Evolutionary conservation across 2,113 vertebrate genomes (phyloP), one percentile per base, ranked within the genome.

Genomic region (Cardinalis cardinalis): DNA sequence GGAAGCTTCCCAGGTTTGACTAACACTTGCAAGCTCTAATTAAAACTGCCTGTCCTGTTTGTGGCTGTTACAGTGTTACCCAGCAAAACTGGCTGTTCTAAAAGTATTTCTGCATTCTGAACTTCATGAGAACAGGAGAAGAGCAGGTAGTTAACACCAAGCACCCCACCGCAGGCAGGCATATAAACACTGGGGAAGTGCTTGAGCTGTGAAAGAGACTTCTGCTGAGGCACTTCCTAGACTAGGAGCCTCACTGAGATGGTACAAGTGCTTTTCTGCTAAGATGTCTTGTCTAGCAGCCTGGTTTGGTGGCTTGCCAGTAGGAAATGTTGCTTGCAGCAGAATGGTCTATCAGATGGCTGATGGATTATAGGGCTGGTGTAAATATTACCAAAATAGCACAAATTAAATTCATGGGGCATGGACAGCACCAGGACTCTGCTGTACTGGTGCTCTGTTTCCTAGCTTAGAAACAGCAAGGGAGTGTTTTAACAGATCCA

Each of bases 111-210:
- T 88, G 53, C n/a, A 21, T 34, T 81, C 49, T 84, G 46, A 90
- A 29, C 80, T 31, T 61, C 14, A n/a, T 16, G 64, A 87, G 48
- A 83, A 40, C 44, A 69, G 49, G 60, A 79, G 61, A 70, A 69
- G 87, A 86, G 85, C 66, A 88, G 91, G 60, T 60, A 87, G 66
- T 40, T 90, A 94, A 82, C 85, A 72, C 12, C 65, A 69, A 49
- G 71, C 68, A 63, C 41, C 58, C 53, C 56, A 49, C 13, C 51
- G 66, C 73, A 89, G 55, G 60, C 76, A 80, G 82, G 72, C 77
- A n/a, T 19, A 64, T 34, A 44, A 84, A 84, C 56, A 36, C 51
- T n/a, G 53, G 23, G 38, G 14, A 7, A 71, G 69, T 0, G 0
- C 14, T 68, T 63, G 38, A 28, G 55, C 68, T 93, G 60, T 56